Conservation (phyloP, 1,140 invertebrate species). For the Dufourea novaeangliae region DNA sequence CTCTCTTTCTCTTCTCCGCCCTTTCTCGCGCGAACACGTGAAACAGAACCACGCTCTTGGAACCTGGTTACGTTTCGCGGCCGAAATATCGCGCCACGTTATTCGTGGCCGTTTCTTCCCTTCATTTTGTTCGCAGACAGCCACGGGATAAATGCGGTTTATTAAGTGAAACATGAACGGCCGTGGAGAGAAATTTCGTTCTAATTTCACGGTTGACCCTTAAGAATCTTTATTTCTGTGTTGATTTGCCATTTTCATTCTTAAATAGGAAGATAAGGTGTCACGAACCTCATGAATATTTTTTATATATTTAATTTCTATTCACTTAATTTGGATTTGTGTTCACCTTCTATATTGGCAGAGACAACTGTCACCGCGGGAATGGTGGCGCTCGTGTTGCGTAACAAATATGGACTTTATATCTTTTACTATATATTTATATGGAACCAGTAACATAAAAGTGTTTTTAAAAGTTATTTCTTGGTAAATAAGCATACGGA, state of each 20-base stretch:
- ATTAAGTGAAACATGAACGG: slow-evolving; percentile 36
- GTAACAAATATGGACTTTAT: too few species aligned
- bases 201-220: neutral
- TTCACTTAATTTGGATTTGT: too few species aligned
- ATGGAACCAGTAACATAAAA: too few species aligned
- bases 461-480: too few species aligned
- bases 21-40: slow-evolving; percentile 16
- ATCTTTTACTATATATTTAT: too few species aligned
- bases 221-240: neutral
- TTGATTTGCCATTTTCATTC: too few species aligned
- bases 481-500: slow-evolving; percentile 52
- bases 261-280: too few species aligned
- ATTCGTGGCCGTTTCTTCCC: neutral
- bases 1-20: neutral
- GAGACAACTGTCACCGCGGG: too few species aligned
- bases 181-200: slow-evolving; percentile 8
- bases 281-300: too few species aligned
- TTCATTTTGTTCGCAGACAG: neutral
- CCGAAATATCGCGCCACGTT: slow-evolving; percentile 40
- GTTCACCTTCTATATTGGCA: too few species aligned
- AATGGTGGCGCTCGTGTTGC: too few species aligned
- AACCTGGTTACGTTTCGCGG: slow-evolving; percentile 17
- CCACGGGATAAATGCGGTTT: slow-evolving; percentile 30
- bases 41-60: slow-evolving; percentile 28
- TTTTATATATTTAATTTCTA: too few species aligned